These are phyloP conservation scores for Cotesia vestalis DNA, from an alignment of 1,140 invertebrate genomes.

Conservation along the genomic window DNA sequence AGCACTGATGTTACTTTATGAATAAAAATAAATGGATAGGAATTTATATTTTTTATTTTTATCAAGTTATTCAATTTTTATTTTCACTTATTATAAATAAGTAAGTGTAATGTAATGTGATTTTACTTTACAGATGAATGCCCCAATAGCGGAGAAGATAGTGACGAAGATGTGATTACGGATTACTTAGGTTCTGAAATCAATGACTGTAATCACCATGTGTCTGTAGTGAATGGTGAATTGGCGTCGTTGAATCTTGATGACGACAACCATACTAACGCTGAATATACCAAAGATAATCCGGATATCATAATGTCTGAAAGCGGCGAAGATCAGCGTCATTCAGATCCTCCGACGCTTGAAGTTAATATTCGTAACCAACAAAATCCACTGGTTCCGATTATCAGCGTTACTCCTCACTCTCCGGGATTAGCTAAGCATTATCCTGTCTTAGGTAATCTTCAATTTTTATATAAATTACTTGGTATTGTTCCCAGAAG, in stretches of 20 bases:
- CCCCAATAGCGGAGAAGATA: conserved; percentile 71
- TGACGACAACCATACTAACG: conserved; percentile 48
- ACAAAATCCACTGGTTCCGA: conserved; percentile 73
- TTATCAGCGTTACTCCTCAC: conserved; percentile 86
- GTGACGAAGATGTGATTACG: conserved; percentile 76
- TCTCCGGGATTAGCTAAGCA: conserved; percentile 74
- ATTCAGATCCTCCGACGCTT: conserved; percentile 42
- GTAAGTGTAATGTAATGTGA: background rate
- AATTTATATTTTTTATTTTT: background rate
- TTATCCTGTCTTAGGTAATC: conserved; percentile 71
- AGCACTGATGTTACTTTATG: background rate
- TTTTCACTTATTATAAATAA: conserved; percentile 13
- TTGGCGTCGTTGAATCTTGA: conserved; percentile 53
- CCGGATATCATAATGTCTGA: conserved; percentile 56
- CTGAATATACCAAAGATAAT: conserved; percentile 62
- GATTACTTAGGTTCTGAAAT: conserved; percentile 67
- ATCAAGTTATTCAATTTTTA: background rate
- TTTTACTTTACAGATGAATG: conserved; percentile 65
- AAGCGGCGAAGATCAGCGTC: conserved; percentile 47
- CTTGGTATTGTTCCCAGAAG: conserved; percentile 7
- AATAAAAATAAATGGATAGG: background rate
- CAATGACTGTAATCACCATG: conserved; percentile 53
- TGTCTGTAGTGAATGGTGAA: conserved; percentile 52
- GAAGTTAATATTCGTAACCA: conserved; percentile 46
- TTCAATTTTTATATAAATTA: conserved; percentile 37